Percentiles rank a stretch among this genome's conserved stretches.
Evolutionary conservation across 1,140 invertebrate species (phyloP).

Genomic region (Dreissena polymorpha): DNA sequence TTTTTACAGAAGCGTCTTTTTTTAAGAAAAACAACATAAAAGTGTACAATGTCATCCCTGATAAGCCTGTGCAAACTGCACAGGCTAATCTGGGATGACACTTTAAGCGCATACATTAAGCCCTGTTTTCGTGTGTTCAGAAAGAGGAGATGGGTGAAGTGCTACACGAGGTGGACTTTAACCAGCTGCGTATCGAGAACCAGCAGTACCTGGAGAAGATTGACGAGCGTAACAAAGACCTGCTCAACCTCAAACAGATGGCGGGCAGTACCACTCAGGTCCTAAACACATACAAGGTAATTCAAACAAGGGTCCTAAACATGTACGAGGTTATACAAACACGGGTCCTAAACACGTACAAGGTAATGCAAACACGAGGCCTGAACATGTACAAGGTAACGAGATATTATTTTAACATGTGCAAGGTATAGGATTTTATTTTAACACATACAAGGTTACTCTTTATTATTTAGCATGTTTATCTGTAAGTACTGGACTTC

Average conservation of each 20-base stretch:
- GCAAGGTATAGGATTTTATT: too few species aligned
- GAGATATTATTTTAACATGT: too few species aligned
- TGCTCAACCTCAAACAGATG: slow-evolving; percentile 78
- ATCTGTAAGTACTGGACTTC: too few species aligned
- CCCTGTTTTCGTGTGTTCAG: slow-evolving; percentile 57
- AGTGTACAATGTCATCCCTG: background rate
- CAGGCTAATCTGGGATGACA: background rate
- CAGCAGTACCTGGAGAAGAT: slow-evolving; percentile 80
- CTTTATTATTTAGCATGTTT: too few species aligned
- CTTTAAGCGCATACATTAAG: too few species aligned
- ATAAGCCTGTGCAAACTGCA: background rate
- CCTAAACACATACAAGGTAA: slow-evolving; percentile 76
- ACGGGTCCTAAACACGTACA: too few species aligned
- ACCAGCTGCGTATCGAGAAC: slow-evolving; percentile 80
- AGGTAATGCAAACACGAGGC: too few species aligned
- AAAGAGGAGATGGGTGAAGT: slow-evolving; percentile 81
- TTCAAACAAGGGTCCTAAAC: background rate
- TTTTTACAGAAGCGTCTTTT: too few species aligned
- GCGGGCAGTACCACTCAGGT: slow-evolving; percentile 77
- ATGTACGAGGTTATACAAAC: too few species aligned
- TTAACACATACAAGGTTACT: too few species aligned
- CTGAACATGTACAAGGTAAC: too few species aligned
- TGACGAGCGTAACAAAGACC: slow-evolving; percentile 79
- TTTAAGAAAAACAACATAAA: too few species aligned
- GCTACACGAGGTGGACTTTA: slow-evolving; percentile 80